These are phyloP conservation scores for Alosa alosa DNA, from an alignment of 2,113 vertebrate species.

Conservation along the genomic window DNA sequence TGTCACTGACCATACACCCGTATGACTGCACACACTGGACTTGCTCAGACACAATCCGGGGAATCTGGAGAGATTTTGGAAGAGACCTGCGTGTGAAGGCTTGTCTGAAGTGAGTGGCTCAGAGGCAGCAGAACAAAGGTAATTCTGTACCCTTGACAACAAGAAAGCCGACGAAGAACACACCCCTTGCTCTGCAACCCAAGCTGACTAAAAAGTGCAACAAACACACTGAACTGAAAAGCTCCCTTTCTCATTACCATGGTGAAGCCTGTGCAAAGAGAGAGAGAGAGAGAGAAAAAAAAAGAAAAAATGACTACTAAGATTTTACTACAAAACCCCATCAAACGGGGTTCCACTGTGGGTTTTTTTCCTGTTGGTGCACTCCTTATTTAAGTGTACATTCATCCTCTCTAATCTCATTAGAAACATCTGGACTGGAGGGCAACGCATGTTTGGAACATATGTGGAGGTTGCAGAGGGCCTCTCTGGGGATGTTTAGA, in stretches of 20 bases:
- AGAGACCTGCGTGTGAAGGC: slow-evolving; percentile 1
- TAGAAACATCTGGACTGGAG: slow-evolving; percentile 37
- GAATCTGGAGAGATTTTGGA: slow-evolving; percentile 1
- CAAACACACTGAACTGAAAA: background rate
- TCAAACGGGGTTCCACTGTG: slow-evolving; percentile 43
- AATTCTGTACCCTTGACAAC: slow-evolving; percentile 23
- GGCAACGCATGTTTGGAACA: slow-evolving; percentile 45
- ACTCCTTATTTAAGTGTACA: slow-evolving; percentile 37
- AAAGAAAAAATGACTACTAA: slow-evolving; percentile 2
- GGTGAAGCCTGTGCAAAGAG: slow-evolving; percentile 10
- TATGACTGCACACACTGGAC: slow-evolving; percentile 14
- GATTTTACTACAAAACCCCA: slow-evolving; percentile 45
- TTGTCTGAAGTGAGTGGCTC: slow-evolving; percentile 6
- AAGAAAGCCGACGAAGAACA: background rate
- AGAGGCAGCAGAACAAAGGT: slow-evolving; percentile 21
- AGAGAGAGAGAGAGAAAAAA: background rate
- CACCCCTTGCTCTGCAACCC: background rate
- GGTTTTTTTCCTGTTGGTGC: slow-evolving; percentile 23
- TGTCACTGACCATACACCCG: background rate
- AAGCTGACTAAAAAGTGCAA: background rate
- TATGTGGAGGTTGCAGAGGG: slow-evolving; percentile 32
- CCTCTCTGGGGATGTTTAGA: background rate
- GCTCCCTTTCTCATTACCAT: background rate
- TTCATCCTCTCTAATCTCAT: slow-evolving; percentile 46
- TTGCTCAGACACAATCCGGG: slow-evolving; percentile 29